A percentile compares a stretch with the other conserved stretches of the same genome.
These are phyloP conservation scores for Serrognathus titanus DNA, from an alignment of 2,888 invertebrate species.

Conservation along the genomic window DNA sequence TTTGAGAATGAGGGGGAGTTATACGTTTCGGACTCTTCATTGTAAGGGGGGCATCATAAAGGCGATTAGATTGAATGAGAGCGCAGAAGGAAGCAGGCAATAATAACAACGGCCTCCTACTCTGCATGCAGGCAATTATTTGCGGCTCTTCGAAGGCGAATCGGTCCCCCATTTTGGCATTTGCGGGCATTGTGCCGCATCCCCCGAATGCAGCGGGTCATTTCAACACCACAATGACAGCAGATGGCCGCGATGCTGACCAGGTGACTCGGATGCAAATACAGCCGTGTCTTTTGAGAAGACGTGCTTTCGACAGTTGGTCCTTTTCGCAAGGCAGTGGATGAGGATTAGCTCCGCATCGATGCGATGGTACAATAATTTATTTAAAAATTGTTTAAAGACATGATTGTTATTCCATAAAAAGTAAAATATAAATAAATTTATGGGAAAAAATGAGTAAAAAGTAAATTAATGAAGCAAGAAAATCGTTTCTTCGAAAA, in stretches of 20 bases:
- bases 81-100: neutral
- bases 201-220: slow-evolving; percentile 35
- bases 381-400: no score
- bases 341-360: no score
- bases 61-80: neutral
- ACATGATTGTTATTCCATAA: no score
- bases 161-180: slow-evolving; percentile 33
- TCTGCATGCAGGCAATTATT: neutral
- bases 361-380: no score
- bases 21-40: no score
- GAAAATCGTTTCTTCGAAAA: no score
- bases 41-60: no score
- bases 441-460: no score
- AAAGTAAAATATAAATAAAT: no score
- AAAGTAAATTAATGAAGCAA: no score
- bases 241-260: slow-evolving; percentile 44
- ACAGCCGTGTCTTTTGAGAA: slow-evolving; percentile 9
- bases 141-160: slow-evolving; percentile 2
- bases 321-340: no score
- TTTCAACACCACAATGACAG: slow-evolving; percentile 46
- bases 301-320: neutral
- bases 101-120: slow-evolving; percentile 12
- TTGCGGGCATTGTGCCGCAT: slow-evolving; percentile 14
- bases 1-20: no score
- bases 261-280: slow-evolving; percentile 42